Evolutionary conservation across 2,888 invertebrate genomes (phyloP).

Genomic region (Sinohyriopsis cumingii): DNA sequence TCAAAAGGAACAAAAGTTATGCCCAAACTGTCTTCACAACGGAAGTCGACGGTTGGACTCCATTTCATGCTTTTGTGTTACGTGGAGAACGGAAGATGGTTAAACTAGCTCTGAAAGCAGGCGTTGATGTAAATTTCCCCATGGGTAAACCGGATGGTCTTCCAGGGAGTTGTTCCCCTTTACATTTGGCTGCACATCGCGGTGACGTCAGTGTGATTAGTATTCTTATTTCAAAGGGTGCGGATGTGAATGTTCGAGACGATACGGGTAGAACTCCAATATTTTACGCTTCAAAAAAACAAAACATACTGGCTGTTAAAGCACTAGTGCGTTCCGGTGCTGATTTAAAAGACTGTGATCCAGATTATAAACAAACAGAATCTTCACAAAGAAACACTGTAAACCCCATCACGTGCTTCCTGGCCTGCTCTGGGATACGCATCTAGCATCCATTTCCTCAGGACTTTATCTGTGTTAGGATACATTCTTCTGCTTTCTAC

Average conservation of each 20-base stretch:
- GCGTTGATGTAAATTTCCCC: constrained; percentile 52
- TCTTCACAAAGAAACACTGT: constrained; percentile 24
- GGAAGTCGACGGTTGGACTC: constrained; percentile 61
- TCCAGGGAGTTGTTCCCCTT: constrained; percentile 54
- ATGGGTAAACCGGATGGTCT: constrained; percentile 60
- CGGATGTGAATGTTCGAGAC: constrained; percentile 47
- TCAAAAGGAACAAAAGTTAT: constrained; percentile 45
- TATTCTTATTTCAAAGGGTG: constrained; percentile 50
- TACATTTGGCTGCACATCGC: constrained; percentile 62
- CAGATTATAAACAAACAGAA: constrained; percentile 10
- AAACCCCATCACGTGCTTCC: constrained; percentile 30
- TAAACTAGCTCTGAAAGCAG: constrained; percentile 52
- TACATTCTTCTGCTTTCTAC: no score
- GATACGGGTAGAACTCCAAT: constrained; percentile 45
- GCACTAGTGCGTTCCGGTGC: constrained; percentile 58
- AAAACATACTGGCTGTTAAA: constrained; percentile 53
- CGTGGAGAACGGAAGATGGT: constrained; percentile 57
- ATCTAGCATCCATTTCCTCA: no score
- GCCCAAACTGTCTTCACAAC: constrained; percentile 46
- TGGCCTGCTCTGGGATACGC: neutral
- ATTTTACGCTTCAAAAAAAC: constrained; percentile 49
- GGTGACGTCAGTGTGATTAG: constrained; percentile 61
- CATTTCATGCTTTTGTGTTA: constrained; percentile 61
- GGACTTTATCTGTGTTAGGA: no score
- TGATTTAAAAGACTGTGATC: constrained; percentile 41